phyloP scores from a whole-genome alignment of 2,888 invertebrate species.

The Morpho achilles region DNA sequence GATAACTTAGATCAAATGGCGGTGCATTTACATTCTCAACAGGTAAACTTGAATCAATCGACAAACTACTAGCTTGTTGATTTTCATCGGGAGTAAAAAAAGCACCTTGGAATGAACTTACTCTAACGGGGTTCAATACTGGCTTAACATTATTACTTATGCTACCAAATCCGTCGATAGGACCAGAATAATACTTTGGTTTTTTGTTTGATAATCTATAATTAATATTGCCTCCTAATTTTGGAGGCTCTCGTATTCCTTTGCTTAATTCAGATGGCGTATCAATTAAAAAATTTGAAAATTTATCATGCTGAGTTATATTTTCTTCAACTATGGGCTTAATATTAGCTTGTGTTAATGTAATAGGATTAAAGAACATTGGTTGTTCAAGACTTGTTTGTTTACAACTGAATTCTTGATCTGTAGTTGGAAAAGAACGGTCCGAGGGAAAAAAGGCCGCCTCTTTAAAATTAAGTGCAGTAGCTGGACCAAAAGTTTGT shows the following conservation, averaged over 20 bases:
- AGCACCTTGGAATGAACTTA: slow-evolving; percentile 46
- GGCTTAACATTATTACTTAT: slow-evolving; percentile 64
- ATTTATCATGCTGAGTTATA: slow-evolving; percentile 17
- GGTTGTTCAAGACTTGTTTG: slow-evolving; percentile 26
- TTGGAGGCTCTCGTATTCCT: slow-evolving; percentile 55
- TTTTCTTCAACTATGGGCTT: slow-evolving; percentile 13
- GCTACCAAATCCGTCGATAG: slow-evolving; percentile 63
- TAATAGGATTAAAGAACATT: slow-evolving; percentile 35
- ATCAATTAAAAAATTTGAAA: slow-evolving; percentile 3
- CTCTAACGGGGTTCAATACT: slow-evolving; percentile 41
- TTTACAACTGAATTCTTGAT: neutral
- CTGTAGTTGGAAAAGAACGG: neutral
- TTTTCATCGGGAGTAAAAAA: slow-evolving; percentile 48
- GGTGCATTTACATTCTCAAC: slow-evolving; percentile 10
- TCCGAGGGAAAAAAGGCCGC: neutral
- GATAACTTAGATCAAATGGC: slow-evolving; percentile 38
- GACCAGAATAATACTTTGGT: slow-evolving; percentile 72
- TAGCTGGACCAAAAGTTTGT: neutral
- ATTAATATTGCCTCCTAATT: slow-evolving; percentile 45
- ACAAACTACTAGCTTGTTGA: slow-evolving; percentile 21
- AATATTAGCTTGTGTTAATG: slow-evolving; percentile 1
- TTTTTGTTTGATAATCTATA: slow-evolving; percentile 65
- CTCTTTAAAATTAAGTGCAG: neutral
- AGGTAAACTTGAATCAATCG: slow-evolving; percentile 33
- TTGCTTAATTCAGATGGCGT: slow-evolving; percentile 38